Evolutionary conservation across 2,888 invertebrate species (phyloP).

Genomic region (Panopea generosa): DNA sequence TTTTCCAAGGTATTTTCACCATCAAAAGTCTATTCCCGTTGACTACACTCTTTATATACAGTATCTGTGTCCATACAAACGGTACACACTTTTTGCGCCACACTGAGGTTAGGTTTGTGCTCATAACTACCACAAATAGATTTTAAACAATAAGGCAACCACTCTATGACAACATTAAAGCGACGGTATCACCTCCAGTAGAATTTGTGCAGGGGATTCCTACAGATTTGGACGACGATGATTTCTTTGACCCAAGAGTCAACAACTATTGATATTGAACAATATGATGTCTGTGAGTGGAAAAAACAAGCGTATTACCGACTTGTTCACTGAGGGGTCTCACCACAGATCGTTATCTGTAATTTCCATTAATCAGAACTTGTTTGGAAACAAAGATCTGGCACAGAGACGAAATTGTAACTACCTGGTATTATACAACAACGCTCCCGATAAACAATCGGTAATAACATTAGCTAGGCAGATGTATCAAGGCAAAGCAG

Average conservation of each 20-base stretch:
- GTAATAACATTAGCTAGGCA: conserved; percentile 53
- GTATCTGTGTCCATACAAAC: conserved; percentile 7
- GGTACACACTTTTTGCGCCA: conserved; percentile 17
- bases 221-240: conserved; percentile 32
- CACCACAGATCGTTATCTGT: too few species aligned
- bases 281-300: conserved; percentile 27
- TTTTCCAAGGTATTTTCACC: conserved; percentile 14
- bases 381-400: conserved; percentile 51
- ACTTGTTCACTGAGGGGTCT: conserved; percentile 44
- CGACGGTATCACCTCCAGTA: conserved; percentile 22
- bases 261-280: conserved; percentile 39
- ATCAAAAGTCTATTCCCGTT: conserved; percentile 11
- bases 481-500: conserved; percentile 49
- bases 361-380: conserved; percentile 48
- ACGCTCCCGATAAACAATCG: conserved; percentile 44
- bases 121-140: conserved; percentile 1
- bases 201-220: conserved; percentile 49
- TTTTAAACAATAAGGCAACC: conserved; percentile 46
- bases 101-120: conserved; percentile 15
- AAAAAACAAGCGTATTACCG: conserved; percentile 2
- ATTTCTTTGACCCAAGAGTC: conserved; percentile 29
- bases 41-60: conserved; percentile 17
- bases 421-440: conserved; percentile 52
- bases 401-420: conserved; percentile 59
- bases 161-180: conserved; percentile 22